These are phyloP conservation scores for Sminthurinus aureus DNA, from an alignment of 2,888 invertebrate species.

Conservation along the genomic window DNA sequence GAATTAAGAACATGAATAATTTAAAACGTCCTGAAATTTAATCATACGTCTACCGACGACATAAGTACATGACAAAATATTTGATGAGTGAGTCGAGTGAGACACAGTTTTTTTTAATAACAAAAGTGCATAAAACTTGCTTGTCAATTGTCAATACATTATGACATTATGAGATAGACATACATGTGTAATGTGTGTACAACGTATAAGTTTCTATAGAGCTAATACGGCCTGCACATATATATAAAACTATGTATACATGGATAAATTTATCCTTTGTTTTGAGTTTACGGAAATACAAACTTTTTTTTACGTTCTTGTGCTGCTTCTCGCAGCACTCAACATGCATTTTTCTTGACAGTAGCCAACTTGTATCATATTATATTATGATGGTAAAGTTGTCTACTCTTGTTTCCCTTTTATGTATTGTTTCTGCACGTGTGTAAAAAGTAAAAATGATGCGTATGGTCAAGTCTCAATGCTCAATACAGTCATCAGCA, in stretches of 20 bases:
- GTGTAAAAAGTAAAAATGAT: background rate
- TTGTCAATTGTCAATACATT: too few species aligned
- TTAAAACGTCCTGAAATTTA: background rate
- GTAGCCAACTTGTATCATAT: background rate
- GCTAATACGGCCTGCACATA: too few species aligned
- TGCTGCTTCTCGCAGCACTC: too few species aligned
- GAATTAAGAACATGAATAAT: too few species aligned
- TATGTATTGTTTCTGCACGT: background rate
- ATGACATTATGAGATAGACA: constrained; percentile 13
- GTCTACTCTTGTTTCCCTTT: too few species aligned
- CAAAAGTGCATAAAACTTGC: constrained; percentile 11
- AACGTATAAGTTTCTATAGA: background rate
- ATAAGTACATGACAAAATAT: constrained; percentile 1
- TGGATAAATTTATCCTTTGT: background rate
- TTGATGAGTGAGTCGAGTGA: constrained; percentile 11
- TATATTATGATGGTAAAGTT: background rate
- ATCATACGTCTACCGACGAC: background rate
- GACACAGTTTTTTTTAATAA: constrained; percentile 23
- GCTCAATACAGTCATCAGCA: background rate
- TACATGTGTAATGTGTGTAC: constrained; percentile 2
- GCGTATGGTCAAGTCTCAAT: background rate
- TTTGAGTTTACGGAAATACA: constrained; percentile 30
- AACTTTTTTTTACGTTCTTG: too few species aligned
- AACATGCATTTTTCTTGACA: background rate
- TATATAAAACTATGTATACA: too few species aligned